Evolutionary conservation across 2,113 vertebrate species (phyloP).

Genomic region (Actenoides hombroni): DNA sequence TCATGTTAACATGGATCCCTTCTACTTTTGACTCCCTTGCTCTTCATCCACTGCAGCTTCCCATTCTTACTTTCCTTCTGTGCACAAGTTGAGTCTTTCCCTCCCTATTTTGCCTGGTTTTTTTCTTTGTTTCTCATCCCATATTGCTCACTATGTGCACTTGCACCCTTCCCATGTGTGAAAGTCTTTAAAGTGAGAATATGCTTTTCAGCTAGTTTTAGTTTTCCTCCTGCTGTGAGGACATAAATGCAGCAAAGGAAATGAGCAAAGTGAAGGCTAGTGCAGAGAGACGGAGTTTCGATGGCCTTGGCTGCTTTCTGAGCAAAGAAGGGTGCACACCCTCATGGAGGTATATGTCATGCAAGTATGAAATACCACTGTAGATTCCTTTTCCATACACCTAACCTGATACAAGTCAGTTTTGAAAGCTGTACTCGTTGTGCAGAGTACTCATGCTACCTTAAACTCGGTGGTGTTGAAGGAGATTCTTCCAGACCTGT

Average conservation of each 20-base stretch:
- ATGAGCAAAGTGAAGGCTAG: neutral
- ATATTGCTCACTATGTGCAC: neutral
- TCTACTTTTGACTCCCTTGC: neutral
- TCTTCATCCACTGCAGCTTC: neutral
- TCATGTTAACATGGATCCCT: neutral
- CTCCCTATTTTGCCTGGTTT: neutral
- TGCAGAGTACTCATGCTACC: neutral
- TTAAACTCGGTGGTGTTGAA: neutral
- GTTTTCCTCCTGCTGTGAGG: neutral
- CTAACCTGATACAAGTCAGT: neutral
- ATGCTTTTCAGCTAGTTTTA: neutral
- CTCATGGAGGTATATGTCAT: neutral
- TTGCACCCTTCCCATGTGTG: neutral
- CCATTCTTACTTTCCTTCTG: neutral
- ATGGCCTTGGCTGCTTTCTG: neutral
- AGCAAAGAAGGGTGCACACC: neutral
- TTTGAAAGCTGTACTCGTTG: neutral
- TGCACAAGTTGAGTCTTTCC: neutral
- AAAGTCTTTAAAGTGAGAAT: neutral
- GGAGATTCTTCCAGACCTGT: neutral
- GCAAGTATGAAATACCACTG: neutral
- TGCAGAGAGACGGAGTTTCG: neutral
- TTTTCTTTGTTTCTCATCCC: neutral
- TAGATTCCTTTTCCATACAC: neutral
- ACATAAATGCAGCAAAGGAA: neutral